Evolutionary conservation across 2,888 invertebrate species (phyloP), one percentile per base, ranked within the genome.

Genomic region (Macroteleia sp.): DNA sequence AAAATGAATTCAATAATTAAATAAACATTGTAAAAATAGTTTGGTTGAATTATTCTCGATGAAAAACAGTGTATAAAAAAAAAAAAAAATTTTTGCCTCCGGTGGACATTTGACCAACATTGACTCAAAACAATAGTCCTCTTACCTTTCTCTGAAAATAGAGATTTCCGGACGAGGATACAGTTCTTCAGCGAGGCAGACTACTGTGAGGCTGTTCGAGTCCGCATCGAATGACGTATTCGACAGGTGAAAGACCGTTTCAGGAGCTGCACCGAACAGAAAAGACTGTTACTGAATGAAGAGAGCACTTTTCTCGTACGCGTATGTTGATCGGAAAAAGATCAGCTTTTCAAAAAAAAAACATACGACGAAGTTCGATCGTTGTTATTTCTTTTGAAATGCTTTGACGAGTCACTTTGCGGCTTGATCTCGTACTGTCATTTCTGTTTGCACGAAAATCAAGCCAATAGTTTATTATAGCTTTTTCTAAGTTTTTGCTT

Each of bases 161-260:
- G 80, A 83, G 67, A 89, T 85, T 56, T 77, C 83, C 52, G 88
- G 88, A 57, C 62, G 75, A n/a, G 88, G 88, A 83, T 82, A 88
- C 66, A 88, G 76, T 69, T 86, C 85, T 80, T 88, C 85, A 22
- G 87, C 88, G 12, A 83, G 74, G 78, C 88, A 88, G 69, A 73
- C 83, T 64, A 87, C 83, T 30, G 85, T 84, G 76, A 89, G 83
- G 66, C 73, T 76, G 74, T 85, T 86, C 41, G 83, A 64, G 39
- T 83, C 81, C 54, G 84, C 81, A 59, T 84, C 85, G 56, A 82
- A 75, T 25, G 75, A 76, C 22, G 85, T 86, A 66, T 86, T 83
- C 52, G 83, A 82, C 81, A 88, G 78, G 64, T 82, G 78, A 66
- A 88, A 82, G 54, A 75, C 83, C 75, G 81, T 85, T 75, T 83